phyloP scores from a whole-genome alignment of 1,140 invertebrate species.

The Meloidogyne hapla region DNA sequence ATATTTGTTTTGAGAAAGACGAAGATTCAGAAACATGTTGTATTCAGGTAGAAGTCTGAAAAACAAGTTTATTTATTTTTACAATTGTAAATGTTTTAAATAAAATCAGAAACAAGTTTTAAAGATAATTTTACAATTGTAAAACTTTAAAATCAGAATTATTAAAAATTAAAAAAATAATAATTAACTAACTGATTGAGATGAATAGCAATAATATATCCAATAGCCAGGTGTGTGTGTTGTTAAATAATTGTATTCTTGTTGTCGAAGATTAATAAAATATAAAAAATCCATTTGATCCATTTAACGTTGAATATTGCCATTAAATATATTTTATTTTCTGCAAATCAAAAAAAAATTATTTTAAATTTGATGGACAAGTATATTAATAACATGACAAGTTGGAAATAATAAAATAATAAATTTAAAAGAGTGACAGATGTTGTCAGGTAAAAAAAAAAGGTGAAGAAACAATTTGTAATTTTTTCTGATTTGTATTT shows the following conservation, averaged over 20 bases:
- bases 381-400: conserved; percentile 1
- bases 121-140: too few relatives aligned
- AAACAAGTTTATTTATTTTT: too few relatives aligned
- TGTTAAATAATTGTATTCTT: neutral
- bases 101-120: conserved; percentile 1
- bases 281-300: too few relatives aligned
- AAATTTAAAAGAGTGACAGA: neutral
- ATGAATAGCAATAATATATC: neutral
- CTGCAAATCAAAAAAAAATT: conserved; percentile 5
- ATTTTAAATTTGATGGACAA: conserved; percentile 1
- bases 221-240: neutral
- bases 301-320: neutral
- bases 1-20: too few relatives aligned
- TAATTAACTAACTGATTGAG: neutral
- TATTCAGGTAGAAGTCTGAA: too few relatives aligned
- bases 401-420: neutral
- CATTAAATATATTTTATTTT: neutral
- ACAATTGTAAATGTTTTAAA: too few relatives aligned
- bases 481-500: too few relatives aligned
- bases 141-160: too few relatives aligned
- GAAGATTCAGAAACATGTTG: too few relatives aligned
- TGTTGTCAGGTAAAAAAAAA: neutral
- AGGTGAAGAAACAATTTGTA: neutral
- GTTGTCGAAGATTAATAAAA: neutral
- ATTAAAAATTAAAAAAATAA: too few relatives aligned